phyloP scores from a whole-genome alignment of 2,888 invertebrate species.

The Hirtodrosophila confusa region DNA sequence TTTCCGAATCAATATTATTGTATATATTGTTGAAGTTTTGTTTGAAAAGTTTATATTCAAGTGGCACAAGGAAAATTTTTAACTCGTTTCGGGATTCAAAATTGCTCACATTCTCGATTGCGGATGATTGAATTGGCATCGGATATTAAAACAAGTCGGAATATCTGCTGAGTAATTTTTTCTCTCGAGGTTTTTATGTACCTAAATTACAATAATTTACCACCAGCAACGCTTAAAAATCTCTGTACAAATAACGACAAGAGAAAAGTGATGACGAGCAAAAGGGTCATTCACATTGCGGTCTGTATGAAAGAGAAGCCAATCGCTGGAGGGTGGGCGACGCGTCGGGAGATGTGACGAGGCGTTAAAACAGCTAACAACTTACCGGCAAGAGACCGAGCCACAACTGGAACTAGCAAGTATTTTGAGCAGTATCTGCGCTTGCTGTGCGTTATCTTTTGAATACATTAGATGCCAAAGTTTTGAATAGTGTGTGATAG shows the following conservation, averaged over 20 bases:
- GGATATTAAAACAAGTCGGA: too few relatives aligned
- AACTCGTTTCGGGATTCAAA: too few relatives aligned
- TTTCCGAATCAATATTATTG: too few relatives aligned
- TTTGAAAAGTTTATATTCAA: too few relatives aligned
- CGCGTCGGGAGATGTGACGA: constrained; percentile 14
- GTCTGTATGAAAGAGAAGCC: constrained; percentile 24
- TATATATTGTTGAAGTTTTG: too few relatives aligned
- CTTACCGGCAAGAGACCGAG: constrained; percentile 26
- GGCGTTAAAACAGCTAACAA: constrained; percentile 23
- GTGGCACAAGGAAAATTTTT: too few relatives aligned
- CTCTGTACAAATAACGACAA: constrained; percentile 31
- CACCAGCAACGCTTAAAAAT: constrained; percentile 40
- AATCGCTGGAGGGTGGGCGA: neutral
- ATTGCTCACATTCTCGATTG: too few relatives aligned
- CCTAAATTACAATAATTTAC: too few relatives aligned
- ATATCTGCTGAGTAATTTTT: too few relatives aligned
- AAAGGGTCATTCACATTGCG: constrained; percentile 68
- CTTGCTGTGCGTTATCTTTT: constrained; percentile 36
- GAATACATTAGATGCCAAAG: constrained; percentile 45
- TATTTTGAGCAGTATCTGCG: constrained; percentile 41
- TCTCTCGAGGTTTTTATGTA: too few relatives aligned
- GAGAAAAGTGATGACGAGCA: constrained; percentile 39
- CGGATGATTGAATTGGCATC: too few relatives aligned
- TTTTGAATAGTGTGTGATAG: constrained; percentile 2
- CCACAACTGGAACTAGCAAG: constrained; percentile 25